These are phyloP conservation scores for Tetrao urogallus DNA, from an alignment of 2,113 vertebrate species.

Conservation along the genomic window DNA sequence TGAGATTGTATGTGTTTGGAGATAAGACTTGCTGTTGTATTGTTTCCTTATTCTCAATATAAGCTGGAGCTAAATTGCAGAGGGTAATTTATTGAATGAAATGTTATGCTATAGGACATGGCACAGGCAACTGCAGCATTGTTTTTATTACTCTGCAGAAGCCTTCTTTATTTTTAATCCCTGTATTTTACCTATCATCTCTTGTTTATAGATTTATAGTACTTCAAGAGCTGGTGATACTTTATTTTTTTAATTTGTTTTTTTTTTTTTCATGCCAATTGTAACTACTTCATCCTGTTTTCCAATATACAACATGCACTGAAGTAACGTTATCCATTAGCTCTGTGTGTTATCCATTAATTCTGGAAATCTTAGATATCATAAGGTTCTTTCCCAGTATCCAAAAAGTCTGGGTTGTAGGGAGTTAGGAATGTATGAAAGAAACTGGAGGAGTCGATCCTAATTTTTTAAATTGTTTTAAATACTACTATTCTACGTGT, in stretches of 20 bases:
- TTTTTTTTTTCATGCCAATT: background rate
- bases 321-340: background rate
- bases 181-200: background rate
- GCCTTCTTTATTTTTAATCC: background rate
- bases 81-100: constrained; percentile 5
- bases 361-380: background rate
- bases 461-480: background rate
- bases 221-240: background rate
- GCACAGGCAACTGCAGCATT: background rate
- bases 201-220: background rate
- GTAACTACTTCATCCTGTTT: background rate
- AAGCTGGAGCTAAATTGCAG: background rate
- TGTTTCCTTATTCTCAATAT: background rate
- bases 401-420: rapidly evolving
- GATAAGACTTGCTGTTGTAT: background rate
- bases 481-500: background rate
- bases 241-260: background rate
- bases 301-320: background rate
- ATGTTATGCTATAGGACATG: background rate
- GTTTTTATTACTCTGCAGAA: background rate
- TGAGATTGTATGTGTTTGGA: background rate
- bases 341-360: background rate
- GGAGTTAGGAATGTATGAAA: background rate
- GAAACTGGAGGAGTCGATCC: background rate
- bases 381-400: background rate